These are phyloP conservation scores for Hydropsyche betteni DNA, from an alignment of 2,888 invertebrate species.

Conservation along the genomic window DNA sequence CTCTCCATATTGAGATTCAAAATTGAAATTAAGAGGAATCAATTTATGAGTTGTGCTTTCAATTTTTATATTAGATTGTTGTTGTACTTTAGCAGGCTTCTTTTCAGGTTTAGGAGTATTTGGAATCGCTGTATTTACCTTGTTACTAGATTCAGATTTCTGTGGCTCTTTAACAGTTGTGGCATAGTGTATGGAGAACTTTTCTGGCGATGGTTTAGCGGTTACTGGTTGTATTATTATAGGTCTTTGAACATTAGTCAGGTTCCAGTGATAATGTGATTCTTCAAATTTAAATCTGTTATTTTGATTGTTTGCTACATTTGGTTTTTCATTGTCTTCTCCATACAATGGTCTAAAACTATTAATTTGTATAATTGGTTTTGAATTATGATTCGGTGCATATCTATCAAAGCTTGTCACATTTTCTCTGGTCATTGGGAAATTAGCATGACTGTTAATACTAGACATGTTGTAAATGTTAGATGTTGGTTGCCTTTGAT, in stretches of 20 bases:
- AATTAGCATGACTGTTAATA: slow-evolving; percentile 64
- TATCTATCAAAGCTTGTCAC: slow-evolving; percentile 6
- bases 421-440: slow-evolving; percentile 61
- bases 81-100: background rate
- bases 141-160: slow-evolving; percentile 14
- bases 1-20: slow-evolving; percentile 52
- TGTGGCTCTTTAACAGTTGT: slow-evolving; percentile 20
- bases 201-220: background rate
- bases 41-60: slow-evolving; percentile 62
- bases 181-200: slow-evolving; percentile 14
- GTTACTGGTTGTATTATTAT: slow-evolving; percentile 2
- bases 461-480: slow-evolving; percentile 8
- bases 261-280: background rate
- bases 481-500: background rate
- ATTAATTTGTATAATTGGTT: slow-evolving; percentile 12
- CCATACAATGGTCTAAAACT: slow-evolving; percentile 4
- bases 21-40: slow-evolving; percentile 57
- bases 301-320: background rate
- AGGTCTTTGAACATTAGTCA: slow-evolving; percentile 17
- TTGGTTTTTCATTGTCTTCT: slow-evolving; percentile 6
- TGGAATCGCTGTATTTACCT: slow-evolving; percentile 18
- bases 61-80: slow-evolving; percentile 55
- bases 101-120: background rate
- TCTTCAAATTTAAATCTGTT: slow-evolving; percentile 2
- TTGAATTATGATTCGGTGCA: slow-evolving; percentile 1